Evolutionary conservation across 2,113 vertebrate species (phyloP).

Genomic region (Synchiropus splendidus): DNA sequence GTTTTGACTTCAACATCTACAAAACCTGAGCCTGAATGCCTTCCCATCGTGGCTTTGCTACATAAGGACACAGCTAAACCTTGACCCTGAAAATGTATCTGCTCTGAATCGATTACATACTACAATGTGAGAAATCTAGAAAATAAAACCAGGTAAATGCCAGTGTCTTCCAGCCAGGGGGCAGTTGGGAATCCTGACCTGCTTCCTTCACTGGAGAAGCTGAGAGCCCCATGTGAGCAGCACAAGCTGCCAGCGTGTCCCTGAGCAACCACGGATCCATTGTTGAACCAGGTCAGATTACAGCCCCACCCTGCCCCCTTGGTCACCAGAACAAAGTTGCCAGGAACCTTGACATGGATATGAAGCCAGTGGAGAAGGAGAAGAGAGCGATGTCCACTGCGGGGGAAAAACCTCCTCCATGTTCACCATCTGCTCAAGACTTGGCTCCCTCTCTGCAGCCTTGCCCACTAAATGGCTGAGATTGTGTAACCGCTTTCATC

Average conservation of each 20-base stretch:
- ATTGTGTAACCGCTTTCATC: constrained; percentile 86
- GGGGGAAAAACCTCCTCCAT: constrained; percentile 18
- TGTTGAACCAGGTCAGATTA: constrained; percentile 86
- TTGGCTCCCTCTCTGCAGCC: constrained; percentile 61
- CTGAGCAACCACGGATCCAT: constrained; percentile 76
- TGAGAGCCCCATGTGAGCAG: constrained; percentile 35
- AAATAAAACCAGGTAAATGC: constrained; percentile 4
- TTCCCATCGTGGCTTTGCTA: too few species aligned
- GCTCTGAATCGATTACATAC: too few species aligned
- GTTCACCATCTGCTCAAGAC: constrained; percentile 67
- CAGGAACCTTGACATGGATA: constrained; percentile 56
- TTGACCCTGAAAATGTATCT: too few species aligned
- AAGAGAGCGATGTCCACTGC: constrained; percentile 20
- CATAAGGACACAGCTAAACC: too few species aligned
- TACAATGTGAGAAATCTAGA: neutral
- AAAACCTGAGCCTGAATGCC: too few species aligned
- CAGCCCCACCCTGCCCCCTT: constrained; percentile 84
- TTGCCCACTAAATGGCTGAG: constrained; percentile 77
- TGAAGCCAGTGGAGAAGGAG: constrained; percentile 40
- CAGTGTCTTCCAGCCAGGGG: constrained; percentile 14
- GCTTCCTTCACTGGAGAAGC: constrained; percentile 29
- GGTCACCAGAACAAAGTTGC: constrained; percentile 83
- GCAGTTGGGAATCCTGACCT: constrained; percentile 30
- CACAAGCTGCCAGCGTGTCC: constrained; percentile 52
- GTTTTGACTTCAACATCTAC: too few species aligned